Evolutionary conservation across 2,888 invertebrate species (phyloP).

Genomic region (Eilema sororculum): DNA sequence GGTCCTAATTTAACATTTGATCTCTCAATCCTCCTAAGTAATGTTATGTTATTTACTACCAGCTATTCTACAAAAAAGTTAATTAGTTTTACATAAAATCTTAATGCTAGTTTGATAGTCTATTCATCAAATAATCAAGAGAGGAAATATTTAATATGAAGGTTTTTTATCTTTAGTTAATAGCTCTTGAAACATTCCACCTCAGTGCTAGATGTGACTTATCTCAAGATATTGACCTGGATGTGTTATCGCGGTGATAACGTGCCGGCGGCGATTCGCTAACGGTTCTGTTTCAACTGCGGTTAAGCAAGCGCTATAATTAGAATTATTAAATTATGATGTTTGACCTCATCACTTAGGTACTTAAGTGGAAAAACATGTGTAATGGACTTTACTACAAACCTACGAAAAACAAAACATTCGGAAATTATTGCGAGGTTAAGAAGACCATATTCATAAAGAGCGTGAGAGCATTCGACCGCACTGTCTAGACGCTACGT

Average conservation of each 20-base stretch:
- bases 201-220: constrained; percentile 39
- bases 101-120: not conserved
- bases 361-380: constrained; percentile 26
- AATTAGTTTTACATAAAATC: not conserved
- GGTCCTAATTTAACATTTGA: too few species aligned
- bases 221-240: constrained; percentile 82
- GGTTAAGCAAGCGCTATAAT: constrained; percentile 61
- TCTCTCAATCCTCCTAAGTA: too few species aligned
- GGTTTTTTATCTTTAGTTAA: not conserved
- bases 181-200: constrained; percentile 9
- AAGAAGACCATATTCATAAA: not conserved
- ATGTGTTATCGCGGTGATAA: constrained; percentile 78
- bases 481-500: not conserved
- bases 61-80: not conserved
- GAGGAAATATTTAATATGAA: not conserved
- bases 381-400: constrained; percentile 9
- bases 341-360: constrained; percentile 50
- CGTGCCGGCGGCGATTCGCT: constrained; percentile 44
- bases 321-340: constrained; percentile 52
- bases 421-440: not conserved
- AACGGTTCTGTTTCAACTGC: constrained; percentile 56
- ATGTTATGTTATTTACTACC: too few species aligned
- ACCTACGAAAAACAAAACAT: not conserved
- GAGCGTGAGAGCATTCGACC: not conserved
- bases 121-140: not conserved